phyloP scores from a whole-genome alignment of 2,888 invertebrate species.

The Tinea semifulvella region DNA sequence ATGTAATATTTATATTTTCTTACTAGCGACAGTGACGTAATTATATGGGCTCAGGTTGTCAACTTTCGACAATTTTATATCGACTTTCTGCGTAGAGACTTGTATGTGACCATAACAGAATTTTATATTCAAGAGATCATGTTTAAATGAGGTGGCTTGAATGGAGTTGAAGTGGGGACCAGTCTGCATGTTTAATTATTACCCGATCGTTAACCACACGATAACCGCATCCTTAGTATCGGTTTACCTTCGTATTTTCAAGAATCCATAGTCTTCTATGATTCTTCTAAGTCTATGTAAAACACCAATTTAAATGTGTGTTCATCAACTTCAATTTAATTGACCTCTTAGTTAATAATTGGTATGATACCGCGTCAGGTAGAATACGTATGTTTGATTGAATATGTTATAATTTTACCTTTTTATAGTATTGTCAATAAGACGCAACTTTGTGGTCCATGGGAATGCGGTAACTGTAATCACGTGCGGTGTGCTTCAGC shows the following conservation, averaged over 20 bases:
- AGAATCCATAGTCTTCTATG: not conserved
- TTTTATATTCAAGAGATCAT: not conserved
- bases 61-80: constrained; percentile 7
- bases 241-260: not conserved
- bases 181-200: constrained; percentile 5
- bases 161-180: not conserved
- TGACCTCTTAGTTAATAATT: no score
- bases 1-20: no score
- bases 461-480: constrained; percentile 44
- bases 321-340: no score
- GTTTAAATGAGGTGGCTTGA: constrained; percentile 4
- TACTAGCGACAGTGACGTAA: constrained; percentile 6
- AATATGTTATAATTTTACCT: no score
- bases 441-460: constrained; percentile 21
- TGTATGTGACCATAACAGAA: not conserved
- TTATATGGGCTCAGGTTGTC: not conserved
- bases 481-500: constrained; percentile 44
- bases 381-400: no score
- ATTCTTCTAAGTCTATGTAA: no score
- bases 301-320: no score
- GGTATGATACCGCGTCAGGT: no score
- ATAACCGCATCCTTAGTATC: constrained; percentile 7
- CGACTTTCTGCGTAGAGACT: constrained; percentile 4
- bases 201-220: not conserved
- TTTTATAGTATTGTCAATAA: not conserved